phyloP scores from a whole-genome alignment of 2,888 invertebrate genomes.

The Artemia sinica region DNA sequence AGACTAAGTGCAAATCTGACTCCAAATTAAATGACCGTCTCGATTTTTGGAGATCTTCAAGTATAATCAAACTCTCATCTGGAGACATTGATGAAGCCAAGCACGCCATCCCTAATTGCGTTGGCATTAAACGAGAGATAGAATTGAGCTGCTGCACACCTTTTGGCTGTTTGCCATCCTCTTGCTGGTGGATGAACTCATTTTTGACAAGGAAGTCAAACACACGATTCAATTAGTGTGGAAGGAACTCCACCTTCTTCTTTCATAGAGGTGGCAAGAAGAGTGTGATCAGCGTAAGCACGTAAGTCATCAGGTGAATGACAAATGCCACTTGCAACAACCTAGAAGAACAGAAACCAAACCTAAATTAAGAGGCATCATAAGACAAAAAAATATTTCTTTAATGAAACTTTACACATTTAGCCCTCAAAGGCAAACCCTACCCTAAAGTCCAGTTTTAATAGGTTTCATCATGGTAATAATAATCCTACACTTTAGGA shows the following conservation, averaged over 20 bases:
- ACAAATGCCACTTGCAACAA: conserved; percentile 71
- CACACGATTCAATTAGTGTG: conserved; percentile 36
- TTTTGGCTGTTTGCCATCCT: background rate
- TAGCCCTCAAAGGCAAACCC: too few species aligned
- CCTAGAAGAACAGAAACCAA: conserved; percentile 39
- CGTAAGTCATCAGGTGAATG: conserved; percentile 50
- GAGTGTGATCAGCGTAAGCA: conserved; percentile 59
- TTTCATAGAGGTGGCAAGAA: conserved; percentile 38
- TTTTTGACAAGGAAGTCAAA: conserved; percentile 53
- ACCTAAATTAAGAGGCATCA: too few species aligned
- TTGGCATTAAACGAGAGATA: conserved; percentile 38
- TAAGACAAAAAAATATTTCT: too few species aligned
- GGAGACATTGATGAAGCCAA: conserved; percentile 84
- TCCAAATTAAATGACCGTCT: conserved; percentile 76
- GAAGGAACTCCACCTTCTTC: conserved; percentile 27
- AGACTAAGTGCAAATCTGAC: conserved; percentile 84
- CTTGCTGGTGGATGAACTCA: conserved; percentile 47
- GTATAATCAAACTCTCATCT: conserved; percentile 71
- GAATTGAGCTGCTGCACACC: background rate
- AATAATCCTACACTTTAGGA: too few species aligned
- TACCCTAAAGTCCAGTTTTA: too few species aligned
- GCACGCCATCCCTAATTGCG: conserved; percentile 78
- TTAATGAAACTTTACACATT: too few species aligned
- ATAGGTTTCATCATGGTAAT: too few species aligned
- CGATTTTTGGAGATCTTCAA: conserved; percentile 74